A percentile compares a stretch with the other conserved stretches of the same genome.
phyloP scores from a whole-genome alignment of 2,888 invertebrate genomes.

The Acrobasis consociella region DNA sequence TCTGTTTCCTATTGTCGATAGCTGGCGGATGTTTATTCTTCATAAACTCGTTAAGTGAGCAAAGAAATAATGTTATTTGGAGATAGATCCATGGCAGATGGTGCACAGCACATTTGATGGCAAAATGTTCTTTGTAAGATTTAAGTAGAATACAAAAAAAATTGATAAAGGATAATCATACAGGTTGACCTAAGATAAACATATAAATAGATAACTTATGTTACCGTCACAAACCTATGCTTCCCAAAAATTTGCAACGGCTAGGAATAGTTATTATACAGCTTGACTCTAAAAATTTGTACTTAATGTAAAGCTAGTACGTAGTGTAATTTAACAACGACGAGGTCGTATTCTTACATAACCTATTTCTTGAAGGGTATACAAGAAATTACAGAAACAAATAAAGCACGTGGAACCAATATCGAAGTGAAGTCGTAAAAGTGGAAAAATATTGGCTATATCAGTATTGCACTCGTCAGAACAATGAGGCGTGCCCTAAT shows the following conservation, averaged over 20 bases:
- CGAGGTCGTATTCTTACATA: too few relatives aligned
- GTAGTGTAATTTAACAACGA: too few relatives aligned
- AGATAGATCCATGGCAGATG: background rate
- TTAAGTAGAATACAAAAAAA: too few relatives aligned
- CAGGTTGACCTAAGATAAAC: too few relatives aligned
- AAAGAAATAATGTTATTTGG: conserved; percentile 16
- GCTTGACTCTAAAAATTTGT: too few relatives aligned
- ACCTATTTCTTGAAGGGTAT: background rate
- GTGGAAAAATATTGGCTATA: conserved; percentile 66
- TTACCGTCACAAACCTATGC: too few relatives aligned
- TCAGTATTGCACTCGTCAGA: conserved; percentile 66
- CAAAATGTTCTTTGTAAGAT: too few relatives aligned
- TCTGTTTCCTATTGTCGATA: conserved; percentile 73
- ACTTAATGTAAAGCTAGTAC: too few relatives aligned
- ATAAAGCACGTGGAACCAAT: conserved; percentile 46
- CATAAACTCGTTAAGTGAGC: conserved; percentile 49
- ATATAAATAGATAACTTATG: too few relatives aligned
- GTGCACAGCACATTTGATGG: background rate
- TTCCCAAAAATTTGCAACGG: too few relatives aligned
- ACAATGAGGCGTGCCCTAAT: conserved; percentile 70
- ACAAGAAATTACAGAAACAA: background rate
- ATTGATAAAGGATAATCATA: too few relatives aligned
- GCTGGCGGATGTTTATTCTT: conserved; percentile 68
- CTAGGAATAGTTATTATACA: too few relatives aligned
- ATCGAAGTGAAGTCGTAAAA: conserved; percentile 65